A percentile compares a stretch with the other conserved stretches of the same genome.
phyloP scores from a whole-genome alignment of 2,797 vertebrate genomes.

The Bothrops alternatus region DNA sequence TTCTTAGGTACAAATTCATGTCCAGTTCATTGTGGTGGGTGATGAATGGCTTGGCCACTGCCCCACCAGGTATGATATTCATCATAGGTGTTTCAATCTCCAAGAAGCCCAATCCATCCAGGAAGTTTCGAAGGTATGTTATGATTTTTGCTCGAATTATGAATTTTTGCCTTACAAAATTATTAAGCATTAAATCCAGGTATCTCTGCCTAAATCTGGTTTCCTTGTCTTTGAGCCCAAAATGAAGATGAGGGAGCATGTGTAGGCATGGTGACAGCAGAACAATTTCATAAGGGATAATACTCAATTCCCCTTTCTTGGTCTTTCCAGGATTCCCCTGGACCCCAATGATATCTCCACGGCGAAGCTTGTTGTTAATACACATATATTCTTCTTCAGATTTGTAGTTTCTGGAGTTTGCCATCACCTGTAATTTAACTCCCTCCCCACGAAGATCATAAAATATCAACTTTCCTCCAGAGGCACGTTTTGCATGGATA shows the following conservation, averaged over 20 bases:
- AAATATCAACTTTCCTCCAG: conserved; percentile 94
- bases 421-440: conserved; percentile 96
- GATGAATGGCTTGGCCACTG: conserved; percentile 92
- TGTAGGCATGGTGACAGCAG: conserved; percentile 94
- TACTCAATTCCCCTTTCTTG: conserved; percentile 96
- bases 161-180: conserved; percentile 94
- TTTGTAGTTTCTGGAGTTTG: conserved; percentile 92
- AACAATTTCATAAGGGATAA: conserved; percentile 89
- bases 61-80: conserved; percentile 96
- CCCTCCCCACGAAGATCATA: conserved; percentile 95
- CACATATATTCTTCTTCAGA: conserved; percentile 87
- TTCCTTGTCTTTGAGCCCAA: conserved; percentile 99
- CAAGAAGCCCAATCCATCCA: conserved; percentile 92
- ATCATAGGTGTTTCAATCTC: conserved; percentile 99
- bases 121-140: conserved; percentile 88
- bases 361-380: conserved; percentile 90
- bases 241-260: conserved; percentile 98
- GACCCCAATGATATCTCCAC: conserved; percentile 94
- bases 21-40: conserved; percentile 97
- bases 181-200: conserved; percentile 95
- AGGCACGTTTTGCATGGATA: conserved; percentile 91
- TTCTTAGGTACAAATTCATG: conserved; percentile 97
- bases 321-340: conserved; percentile 95
- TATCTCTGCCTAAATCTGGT: conserved; percentile 95
- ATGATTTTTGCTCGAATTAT: conserved; percentile 90